These are phyloP conservation scores for Zaprionus taronus DNA, from an alignment of 1,140 invertebrate genomes.

Conservation along the genomic window DNA sequence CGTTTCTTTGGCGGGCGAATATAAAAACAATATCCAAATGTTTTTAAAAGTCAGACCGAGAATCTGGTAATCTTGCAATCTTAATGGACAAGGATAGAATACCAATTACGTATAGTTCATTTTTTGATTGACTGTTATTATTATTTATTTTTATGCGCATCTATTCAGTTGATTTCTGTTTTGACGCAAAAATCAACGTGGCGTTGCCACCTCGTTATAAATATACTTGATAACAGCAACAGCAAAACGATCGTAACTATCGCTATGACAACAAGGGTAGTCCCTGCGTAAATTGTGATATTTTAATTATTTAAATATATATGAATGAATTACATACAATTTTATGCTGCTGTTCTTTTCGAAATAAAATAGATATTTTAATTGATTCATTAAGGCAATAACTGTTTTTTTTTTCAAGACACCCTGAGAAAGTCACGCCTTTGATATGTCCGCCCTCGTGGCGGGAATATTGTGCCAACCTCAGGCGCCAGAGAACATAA, in stretches of 20 bases:
- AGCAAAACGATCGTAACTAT: background rate
- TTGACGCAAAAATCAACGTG: background rate
- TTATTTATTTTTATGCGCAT: background rate
- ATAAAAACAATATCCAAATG: background rate
- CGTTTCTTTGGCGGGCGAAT: background rate
- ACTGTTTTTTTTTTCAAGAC: background rate
- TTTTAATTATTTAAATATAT: too few relatives aligned
- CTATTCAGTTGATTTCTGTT: background rate
- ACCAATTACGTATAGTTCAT: background rate
- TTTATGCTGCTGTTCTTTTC: background rate
- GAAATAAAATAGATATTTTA: background rate
- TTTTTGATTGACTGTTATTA: background rate
- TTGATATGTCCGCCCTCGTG: conserved; percentile 5
- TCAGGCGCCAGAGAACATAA: too few relatives aligned
- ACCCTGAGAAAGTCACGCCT: background rate
- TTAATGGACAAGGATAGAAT: background rate
- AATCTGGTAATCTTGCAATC: background rate
- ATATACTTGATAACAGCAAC: background rate
- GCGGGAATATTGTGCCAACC: too few relatives aligned
- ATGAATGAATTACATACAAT: too few relatives aligned
- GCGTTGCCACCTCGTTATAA: background rate
- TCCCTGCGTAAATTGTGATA: too few relatives aligned
- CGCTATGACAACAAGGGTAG: background rate
- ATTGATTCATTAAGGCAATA: background rate
- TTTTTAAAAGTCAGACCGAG: background rate